A percentile compares a stretch with the other conserved stretches of the same genome.
These are phyloP conservation scores for Gopherus flavomarginatus DNA, from an alignment of 2,113 vertebrate genomes.

Conservation along the genomic window DNA sequence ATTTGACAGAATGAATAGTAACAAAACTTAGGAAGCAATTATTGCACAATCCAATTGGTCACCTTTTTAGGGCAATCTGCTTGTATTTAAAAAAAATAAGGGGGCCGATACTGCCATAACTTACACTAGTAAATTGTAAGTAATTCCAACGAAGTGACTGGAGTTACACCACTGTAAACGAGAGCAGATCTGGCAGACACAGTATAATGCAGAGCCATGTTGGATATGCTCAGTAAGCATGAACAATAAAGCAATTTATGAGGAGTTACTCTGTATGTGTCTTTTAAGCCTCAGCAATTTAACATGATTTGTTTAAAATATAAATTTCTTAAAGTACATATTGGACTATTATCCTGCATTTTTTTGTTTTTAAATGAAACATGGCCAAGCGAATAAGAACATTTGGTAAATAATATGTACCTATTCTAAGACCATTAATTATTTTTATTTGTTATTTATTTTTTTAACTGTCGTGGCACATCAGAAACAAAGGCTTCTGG, in stretches of 20 bases:
- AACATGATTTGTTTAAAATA: neutral
- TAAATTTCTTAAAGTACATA: neutral
- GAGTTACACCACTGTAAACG: neutral
- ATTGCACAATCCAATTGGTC: neutral
- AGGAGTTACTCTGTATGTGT: neutral
- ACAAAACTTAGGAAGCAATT: neutral
- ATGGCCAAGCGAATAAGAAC: neutral
- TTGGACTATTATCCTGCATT: neutral
- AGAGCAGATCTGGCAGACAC: neutral
- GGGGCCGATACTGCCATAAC: neutral
- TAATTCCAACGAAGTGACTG: neutral
- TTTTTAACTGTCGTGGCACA: neutral
- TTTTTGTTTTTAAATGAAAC: constrained; percentile 4
- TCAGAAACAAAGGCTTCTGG: constrained; percentile 15
- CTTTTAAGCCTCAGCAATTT: neutral
- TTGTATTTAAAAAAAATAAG: neutral
- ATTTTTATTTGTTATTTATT: neutral
- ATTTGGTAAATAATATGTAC: neutral
- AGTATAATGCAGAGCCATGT: neutral
- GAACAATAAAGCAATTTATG: neutral
- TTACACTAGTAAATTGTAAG: neutral
- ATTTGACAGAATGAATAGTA: constrained; percentile 7
- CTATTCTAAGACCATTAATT: neutral
- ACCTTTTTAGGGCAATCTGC: neutral
- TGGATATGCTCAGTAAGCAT: neutral